Evolutionary conservation across 2,797 vertebrate species (phyloP).

Genomic region (Australoheros facetus): DNA sequence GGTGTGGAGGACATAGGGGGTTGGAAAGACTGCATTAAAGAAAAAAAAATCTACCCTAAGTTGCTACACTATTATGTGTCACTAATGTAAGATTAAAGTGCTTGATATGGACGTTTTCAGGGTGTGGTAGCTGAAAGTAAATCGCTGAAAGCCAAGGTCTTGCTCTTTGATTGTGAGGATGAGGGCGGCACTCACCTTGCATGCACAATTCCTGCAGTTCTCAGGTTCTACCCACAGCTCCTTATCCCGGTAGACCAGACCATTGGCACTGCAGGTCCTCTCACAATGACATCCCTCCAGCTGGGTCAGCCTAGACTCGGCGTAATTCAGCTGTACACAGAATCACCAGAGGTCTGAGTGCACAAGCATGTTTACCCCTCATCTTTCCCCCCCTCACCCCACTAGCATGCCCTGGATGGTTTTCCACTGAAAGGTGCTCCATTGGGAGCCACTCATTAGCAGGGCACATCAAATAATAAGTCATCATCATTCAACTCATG

Average conservation of each 20-base stretch:
- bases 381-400: not conserved
- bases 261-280: slow-evolving; percentile 90
- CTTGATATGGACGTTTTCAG: not conserved
- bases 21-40: not conserved
- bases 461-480: slow-evolving; percentile 38
- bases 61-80: not conserved
- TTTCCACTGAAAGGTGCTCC: slow-evolving; percentile 33
- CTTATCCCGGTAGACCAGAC: slow-evolving; percentile 88
- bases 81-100: not conserved
- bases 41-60: not conserved
- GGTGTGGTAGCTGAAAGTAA: not conserved
- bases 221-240: slow-evolving; percentile 93
- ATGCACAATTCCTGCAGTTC: slow-evolving; percentile 93
- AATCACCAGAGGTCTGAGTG: slow-evolving; percentile 16
- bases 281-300: slow-evolving; percentile 95
- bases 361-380: not conserved
- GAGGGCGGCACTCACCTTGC: slow-evolving; percentile 82
- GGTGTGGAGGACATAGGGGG: not conserved
- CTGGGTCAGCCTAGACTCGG: slow-evolving; percentile 92
- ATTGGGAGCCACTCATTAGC: slow-evolving; percentile 49
- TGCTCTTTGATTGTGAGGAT: not conserved
- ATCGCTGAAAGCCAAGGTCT: not conserved
- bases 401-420: not conserved
- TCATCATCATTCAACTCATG: slow-evolving; percentile 58
- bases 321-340: slow-evolving; percentile 88